phyloP scores from a whole-genome alignment of 2,888 invertebrate genomes.

The Sesia bembeciformis region DNA sequence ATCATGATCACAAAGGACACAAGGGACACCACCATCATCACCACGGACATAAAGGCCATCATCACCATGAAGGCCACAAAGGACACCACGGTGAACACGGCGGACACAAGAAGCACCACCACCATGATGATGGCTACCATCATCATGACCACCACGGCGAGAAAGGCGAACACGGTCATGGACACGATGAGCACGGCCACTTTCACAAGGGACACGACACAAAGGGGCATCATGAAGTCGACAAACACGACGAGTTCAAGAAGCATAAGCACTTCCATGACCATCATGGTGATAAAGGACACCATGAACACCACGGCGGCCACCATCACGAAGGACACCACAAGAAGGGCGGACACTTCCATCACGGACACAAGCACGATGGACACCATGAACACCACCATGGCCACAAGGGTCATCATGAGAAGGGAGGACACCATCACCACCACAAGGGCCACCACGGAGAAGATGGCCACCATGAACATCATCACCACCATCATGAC shows the following conservation, averaged over 20 bases:
- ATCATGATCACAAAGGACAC: slow-evolving; percentile 80
- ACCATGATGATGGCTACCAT: slow-evolving; percentile 78
- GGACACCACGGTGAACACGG: slow-evolving; percentile 76
- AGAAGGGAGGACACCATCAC: slow-evolving; percentile 84
- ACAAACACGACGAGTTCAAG: slow-evolving; percentile 87
- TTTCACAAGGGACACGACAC: slow-evolving; percentile 89
- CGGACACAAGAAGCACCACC: slow-evolving; percentile 77
- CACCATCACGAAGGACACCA: slow-evolving; percentile 84
- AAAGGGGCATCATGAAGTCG: slow-evolving; percentile 87
- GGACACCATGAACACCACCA: slow-evolving; percentile 84
- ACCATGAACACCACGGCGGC: slow-evolving; percentile 84
- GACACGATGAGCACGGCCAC: slow-evolving; percentile 74
- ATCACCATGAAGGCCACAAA: slow-evolving; percentile 78
- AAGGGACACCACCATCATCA: slow-evolving; percentile 78
- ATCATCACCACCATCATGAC: slow-evolving; percentile 80
- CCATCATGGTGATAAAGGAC: slow-evolving; percentile 85
- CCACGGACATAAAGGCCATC: slow-evolving; percentile 80
- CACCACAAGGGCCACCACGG: slow-evolving; percentile 86
- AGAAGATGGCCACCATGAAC: slow-evolving; percentile 83
- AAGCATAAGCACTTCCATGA: slow-evolving; percentile 90
- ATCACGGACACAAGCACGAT: slow-evolving; percentile 85
- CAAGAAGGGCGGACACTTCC: slow-evolving; percentile 86
- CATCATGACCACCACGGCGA: slow-evolving; percentile 77
- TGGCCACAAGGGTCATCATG: slow-evolving; percentile 84
- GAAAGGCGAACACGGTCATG: slow-evolving; percentile 76